Evolutionary conservation across 2,797 vertebrate genomes (phyloP).

Genomic region (Myotis daubentonii): DNA sequence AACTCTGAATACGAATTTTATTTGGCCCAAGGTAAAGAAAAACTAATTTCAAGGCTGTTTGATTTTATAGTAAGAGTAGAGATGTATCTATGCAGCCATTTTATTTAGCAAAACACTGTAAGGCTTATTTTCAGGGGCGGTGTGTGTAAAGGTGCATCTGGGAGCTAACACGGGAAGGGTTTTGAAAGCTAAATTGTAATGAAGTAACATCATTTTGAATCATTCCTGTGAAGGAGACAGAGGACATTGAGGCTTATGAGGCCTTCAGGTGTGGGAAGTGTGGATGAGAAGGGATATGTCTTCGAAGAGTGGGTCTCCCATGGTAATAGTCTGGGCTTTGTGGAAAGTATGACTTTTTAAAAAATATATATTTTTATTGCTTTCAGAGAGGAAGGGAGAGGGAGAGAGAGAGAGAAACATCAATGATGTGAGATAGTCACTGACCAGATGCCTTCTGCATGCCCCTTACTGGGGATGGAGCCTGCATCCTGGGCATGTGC

Average conservation of each 20-base stretch:
- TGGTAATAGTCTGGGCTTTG: not conserved
- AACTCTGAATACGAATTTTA: not conserved
- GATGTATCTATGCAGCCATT: not conserved
- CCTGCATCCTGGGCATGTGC: too few relatives aligned
- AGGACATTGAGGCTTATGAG: not conserved
- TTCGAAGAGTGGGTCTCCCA: not conserved
- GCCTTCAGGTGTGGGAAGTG: not conserved
- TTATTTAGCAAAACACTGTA: not conserved
- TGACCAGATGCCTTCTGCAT: too few relatives aligned
- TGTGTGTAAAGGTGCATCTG: not conserved
- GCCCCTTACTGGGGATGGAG: too few relatives aligned
- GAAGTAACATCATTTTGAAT: not conserved
- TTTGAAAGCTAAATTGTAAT: constrained; percentile 8
- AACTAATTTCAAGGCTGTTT: not conserved
- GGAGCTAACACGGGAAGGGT: not conserved
- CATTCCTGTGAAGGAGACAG: not conserved
- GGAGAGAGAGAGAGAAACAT: too few relatives aligned
- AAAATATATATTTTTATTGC: too few relatives aligned
- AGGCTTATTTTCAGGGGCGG: not conserved
- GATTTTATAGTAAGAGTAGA: not conserved
- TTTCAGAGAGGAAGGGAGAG: too few relatives aligned
- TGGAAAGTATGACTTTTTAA: not conserved
- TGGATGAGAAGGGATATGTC: not conserved
- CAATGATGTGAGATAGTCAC: too few relatives aligned
- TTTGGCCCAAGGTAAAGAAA: not conserved